Percentiles rank a stretch among this genome's conserved stretches.
phyloP scores from a whole-genome alignment of 2,797 vertebrate species.

The Simalia tracyae region DNA sequence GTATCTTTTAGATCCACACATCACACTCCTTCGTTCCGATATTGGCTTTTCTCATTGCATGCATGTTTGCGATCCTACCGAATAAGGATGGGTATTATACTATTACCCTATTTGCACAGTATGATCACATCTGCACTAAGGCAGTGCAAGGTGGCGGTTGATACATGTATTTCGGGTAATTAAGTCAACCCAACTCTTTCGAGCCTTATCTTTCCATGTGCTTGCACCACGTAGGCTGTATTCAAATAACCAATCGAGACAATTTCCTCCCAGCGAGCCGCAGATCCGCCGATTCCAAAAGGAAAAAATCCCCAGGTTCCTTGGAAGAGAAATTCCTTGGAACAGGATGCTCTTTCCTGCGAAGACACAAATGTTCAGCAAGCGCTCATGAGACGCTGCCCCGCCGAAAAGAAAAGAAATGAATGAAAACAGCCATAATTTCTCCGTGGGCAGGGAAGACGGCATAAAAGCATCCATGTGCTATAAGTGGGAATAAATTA shows the following conservation, averaged over 20 bases:
- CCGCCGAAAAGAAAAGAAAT: not conserved
- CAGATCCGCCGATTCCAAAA: not conserved
- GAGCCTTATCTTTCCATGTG: not conserved
- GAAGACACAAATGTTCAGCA: not conserved
- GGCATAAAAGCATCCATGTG: not conserved
- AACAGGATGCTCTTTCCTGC: not conserved
- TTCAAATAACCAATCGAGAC: constrained; percentile 33
- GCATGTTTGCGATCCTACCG: constrained; percentile 38
- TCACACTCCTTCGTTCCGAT: not conserved
- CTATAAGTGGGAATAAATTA: not conserved
- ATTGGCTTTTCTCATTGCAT: constrained; percentile 23
- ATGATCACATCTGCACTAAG: constrained; percentile 16
- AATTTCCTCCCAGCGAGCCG: not conserved
- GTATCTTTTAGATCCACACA: not conserved
- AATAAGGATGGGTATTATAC: constrained; percentile 26
- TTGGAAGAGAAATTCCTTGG: not conserved
- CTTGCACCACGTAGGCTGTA: not conserved
- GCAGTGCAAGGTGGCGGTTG: constrained; percentile 2
- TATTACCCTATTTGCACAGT: constrained; percentile 4
- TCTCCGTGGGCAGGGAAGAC: not conserved
- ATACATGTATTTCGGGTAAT: constrained; percentile 39
- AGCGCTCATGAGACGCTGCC: not conserved
- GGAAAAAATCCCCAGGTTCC: not conserved
- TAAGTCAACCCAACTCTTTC: constrained; percentile 33
- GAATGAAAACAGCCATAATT: not conserved